Conservation (phyloP, 1,140 invertebrate species). For the Odontomachus brunneus region DNA sequence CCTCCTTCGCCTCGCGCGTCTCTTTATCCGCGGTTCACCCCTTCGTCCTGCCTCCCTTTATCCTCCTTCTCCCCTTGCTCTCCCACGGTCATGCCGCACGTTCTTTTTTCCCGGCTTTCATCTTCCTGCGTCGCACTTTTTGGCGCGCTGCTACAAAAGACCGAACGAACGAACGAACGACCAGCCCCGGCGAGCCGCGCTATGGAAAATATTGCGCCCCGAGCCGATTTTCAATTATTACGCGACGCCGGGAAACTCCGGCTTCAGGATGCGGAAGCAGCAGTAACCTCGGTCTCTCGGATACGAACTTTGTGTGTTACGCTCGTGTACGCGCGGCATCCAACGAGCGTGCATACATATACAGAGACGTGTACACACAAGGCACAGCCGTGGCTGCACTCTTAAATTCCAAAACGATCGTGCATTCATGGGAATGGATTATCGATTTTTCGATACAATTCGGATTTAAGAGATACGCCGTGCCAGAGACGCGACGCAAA, state of each 20-base stretch:
- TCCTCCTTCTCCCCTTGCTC: slow-evolving; percentile 51
- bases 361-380: too few relatives aligned
- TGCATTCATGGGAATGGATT: neutral
- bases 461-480: neutral
- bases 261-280: slow-evolving; percentile 18
- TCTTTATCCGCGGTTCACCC: slow-evolving; percentile 59
- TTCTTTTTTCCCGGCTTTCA: slow-evolving; percentile 49
- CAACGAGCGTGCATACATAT: neutral
- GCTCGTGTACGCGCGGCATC: too few relatives aligned
- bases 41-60: slow-evolving; percentile 53
- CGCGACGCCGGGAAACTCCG: slow-evolving; percentile 5
- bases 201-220: slow-evolving; percentile 53
- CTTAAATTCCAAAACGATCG: neutral
- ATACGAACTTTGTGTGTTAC: too few relatives aligned
- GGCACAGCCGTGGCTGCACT: neutral
- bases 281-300: neutral
- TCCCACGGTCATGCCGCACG: slow-evolving; percentile 48
- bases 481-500: too few relatives aligned
- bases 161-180: neutral
- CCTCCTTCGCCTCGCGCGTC: neutral
- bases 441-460: neutral
- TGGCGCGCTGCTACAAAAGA: slow-evolving; percentile 40
- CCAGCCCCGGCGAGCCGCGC: neutral
- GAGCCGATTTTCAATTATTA: slow-evolving; percentile 61
- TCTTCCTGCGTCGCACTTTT: slow-evolving; percentile 23